Base-by-base conservation (phyloP, 2,113 vertebrate species). In the Tetrax tetrax region DNA sequence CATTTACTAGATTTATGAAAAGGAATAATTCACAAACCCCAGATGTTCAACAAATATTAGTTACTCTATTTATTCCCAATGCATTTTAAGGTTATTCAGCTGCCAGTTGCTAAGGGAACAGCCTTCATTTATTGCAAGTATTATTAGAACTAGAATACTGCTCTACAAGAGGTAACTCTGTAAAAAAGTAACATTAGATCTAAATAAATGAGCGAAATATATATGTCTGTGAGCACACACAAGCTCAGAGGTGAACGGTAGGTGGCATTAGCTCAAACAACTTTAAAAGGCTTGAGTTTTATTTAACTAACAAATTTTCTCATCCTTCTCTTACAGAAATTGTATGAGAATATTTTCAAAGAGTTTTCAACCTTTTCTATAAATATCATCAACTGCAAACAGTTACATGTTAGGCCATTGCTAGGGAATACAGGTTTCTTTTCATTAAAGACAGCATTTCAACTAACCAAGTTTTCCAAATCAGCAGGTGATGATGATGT, bases 91-190 rank as follows among this genome's bases (percentile, higher is more conserved):
- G 41, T 81, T 92, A 80, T 90, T 96, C 85, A 87, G 16, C 38
- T 90, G 71, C 25, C 66, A 85, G 90, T 96, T 96, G 93, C 94
- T 90, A 94, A 83, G 90, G 86, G 76, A 97, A 92, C 79, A 91
- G 48, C 66, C 31, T 94, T 92, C 38, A 78, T 69, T 87, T 93
- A 92, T 82, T 92, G 82, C 50, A 90, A 91, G 35, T 63, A 47
- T 61, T 82, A 86, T 41, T 74, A 76, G 65, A 92, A 93, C 38
- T 60, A 74, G 43, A 74, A 91, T 71, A 60, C 12, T 7, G 4
- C 33, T 84, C 21, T 57, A 33, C 3, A 27, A 94, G 50, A 79
- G 22, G 37, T 21, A 76, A 33, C 9, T 21, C 53, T 51, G 15
- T 5, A 54, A 90, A 78, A 85, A 89, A 69, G 29, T 41, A 91